Base-by-base conservation (phyloP, 2,888 invertebrate genomes). In the Oxytorus armatus region DNA sequence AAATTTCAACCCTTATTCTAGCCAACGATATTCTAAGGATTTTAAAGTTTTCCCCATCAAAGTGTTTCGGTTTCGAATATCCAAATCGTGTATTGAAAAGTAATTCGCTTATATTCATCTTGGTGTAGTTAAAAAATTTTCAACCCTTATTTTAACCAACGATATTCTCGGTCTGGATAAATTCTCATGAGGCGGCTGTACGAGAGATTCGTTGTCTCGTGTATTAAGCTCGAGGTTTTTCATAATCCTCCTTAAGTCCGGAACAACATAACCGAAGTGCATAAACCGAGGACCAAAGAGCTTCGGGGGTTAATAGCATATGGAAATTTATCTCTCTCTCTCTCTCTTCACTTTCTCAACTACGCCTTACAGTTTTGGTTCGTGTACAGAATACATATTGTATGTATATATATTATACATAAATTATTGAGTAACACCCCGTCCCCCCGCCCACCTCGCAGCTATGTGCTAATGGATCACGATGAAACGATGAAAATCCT, bases 241-340 rank as follows among this genome's bases (percentile, higher is more conserved):
- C 7, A 49, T 49, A 65, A 49, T 65, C 33, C 65, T 65, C 33
- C 16, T 49, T 7, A n/a, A 33, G 4, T 33, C 18, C 0, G 25
- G n/a, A 65, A 33, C 49, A 47, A 65, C 65, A 49, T 33, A 10
- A 47, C n/a, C 33, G 18, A 65, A 49, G 47, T 65, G 47, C 47
- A 65, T 49, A 33, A n/a, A 49, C 47, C 49, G 11, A 65, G n/a
- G 18, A 29, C 47, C 33, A 21, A 47, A n/a, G 18, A 49, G 29
- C 65, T 65, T 65, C 7, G 47, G 18, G 29, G 47, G 47, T 49
- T 65, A 65, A 47, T 65, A 29, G 65, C 47, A 0, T 33, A 65
- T 65, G 65, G 47, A 49, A 65, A 65, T 65, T 49, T 49, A 25
- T 65, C n/a, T 65, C 25, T 47, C 47, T n/a, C 4, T 14, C 18